Conservation (phyloP, 2,888 invertebrate genomes). For the Molorchus minor region DNA sequence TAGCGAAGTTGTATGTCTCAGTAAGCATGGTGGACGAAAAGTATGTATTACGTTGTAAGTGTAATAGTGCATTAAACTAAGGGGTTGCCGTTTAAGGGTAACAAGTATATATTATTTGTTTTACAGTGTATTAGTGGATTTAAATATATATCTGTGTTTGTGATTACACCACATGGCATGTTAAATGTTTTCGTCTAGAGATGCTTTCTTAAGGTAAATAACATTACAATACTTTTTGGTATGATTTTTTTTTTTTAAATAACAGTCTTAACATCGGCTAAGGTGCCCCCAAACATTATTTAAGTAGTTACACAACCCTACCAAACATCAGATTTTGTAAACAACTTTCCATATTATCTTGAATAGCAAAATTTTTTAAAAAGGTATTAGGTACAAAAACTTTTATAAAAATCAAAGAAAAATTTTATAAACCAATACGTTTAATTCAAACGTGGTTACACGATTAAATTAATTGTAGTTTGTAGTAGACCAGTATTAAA, state of each 20-base stretch:
- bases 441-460: too few species aligned
- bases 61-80: conserved; percentile 38
- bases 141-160: conserved; percentile 23
- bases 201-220: conserved; percentile 31
- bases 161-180: conserved; percentile 37
- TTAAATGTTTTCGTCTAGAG: conserved; percentile 32
- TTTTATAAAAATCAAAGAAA: too few species aligned
- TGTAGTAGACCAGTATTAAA: not conserved
- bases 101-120: conserved; percentile 19
- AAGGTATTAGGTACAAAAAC: too few species aligned
- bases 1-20: conserved; percentile 50
- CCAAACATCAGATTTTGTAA: conserved; percentile 18
- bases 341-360: conserved; percentile 27
- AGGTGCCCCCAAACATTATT: conserved; percentile 6
- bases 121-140: conserved; percentile 21
- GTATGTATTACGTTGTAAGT: conserved; percentile 44
- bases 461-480: too few species aligned
- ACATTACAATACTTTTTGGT: too few species aligned
- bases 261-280: too few species aligned
- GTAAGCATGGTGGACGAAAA: conserved; percentile 50
- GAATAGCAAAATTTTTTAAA: too few species aligned
- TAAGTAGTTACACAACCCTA: conserved; percentile 17
- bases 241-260: conserved; percentile 11
- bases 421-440: too few species aligned
- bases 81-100: conserved; percentile 24